Evolutionary conservation across 2,113 vertebrate species (phyloP).

Genomic region (Mus pahari): DNA sequence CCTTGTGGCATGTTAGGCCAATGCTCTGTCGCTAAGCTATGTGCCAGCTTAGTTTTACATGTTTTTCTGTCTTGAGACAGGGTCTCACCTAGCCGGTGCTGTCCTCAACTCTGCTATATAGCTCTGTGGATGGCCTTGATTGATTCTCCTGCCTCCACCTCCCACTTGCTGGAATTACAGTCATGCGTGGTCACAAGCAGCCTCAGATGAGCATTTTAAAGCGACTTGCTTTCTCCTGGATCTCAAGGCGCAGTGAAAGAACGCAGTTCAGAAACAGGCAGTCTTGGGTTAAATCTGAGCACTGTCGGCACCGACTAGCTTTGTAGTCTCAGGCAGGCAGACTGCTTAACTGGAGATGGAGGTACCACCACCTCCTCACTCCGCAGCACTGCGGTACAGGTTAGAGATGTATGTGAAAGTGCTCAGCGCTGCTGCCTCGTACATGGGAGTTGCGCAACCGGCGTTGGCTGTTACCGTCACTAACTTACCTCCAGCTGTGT

Average conservation of each 20-base stretch:
- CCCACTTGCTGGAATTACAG: background rate
- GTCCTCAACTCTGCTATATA: background rate
- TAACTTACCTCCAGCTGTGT: conserved; percentile 26
- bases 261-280: conserved; percentile 48
- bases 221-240: conserved; percentile 34
- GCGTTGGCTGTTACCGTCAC: background rate
- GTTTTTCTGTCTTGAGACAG: background rate
- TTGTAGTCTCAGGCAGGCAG: background rate
- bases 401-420: conserved; percentile 20
- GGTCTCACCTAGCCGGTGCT: background rate
- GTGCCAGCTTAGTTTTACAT: background rate
- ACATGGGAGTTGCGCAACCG: conserved; percentile 35
- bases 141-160: background rate
- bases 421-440: background rate
- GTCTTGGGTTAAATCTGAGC: background rate
- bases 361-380: conserved; percentile 45
- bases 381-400: background rate
- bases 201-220: background rate
- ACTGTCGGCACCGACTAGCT: background rate
- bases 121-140: background rate
- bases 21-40: background rate
- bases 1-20: background rate
- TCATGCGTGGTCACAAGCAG: background rate
- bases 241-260: background rate
- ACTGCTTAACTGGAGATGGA: conserved; percentile 33